Base-by-base conservation (phyloP, 2,888 invertebrate species). In the Drosophila formosana region DNA sequence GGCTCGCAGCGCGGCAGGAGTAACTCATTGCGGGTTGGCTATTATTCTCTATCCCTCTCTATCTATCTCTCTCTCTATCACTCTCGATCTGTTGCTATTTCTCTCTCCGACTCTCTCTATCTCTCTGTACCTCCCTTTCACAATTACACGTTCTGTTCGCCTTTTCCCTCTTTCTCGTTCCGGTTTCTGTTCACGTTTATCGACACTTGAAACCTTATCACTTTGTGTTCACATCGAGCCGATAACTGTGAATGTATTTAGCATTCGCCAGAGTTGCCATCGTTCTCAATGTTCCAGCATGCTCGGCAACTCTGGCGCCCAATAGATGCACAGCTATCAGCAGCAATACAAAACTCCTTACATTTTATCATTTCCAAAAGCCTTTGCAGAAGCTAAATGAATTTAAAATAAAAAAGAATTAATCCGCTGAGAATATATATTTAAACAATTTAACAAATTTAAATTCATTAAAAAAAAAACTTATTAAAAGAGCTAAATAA, bases 1-100 rank as follows among this genome's bases (percentile, higher is more conserved):
- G 96, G 96, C 41, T 95, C 95, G 86, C 95, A 96, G 89, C 94
- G 97, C 76, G 96, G 96, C 72, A 94, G 97, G 80, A 97, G 97
- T 65, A 97, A 97, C 92, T 97, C 97, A 49, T 94, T 97, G 72
- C 94, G 97, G 79, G 96, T 97, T 66, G 90, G 92, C 90, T 90
- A 89, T 89, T 82, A 76, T 83, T 90, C 75, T 84, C 80, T 75
- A 68, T 80, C 50, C 28, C 37, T 53, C 13, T 61, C 9, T 45
- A 11, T 9, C 34, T 9, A 3, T 34, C 39, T 37, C 4, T 39
- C n/a, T 39, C 39, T 39, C 39, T 41, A 28, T 50, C 7, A 32
- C 50, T 9, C 46, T 43, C 28, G 32, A n/a, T 47, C 32, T 52
- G 30, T 56, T 56, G 3, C 9, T 18, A 55, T 84, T 79, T 75